Base-by-base conservation (phyloP, 2,113 vertebrate genomes). In the Leiothrix lutea region DNA sequence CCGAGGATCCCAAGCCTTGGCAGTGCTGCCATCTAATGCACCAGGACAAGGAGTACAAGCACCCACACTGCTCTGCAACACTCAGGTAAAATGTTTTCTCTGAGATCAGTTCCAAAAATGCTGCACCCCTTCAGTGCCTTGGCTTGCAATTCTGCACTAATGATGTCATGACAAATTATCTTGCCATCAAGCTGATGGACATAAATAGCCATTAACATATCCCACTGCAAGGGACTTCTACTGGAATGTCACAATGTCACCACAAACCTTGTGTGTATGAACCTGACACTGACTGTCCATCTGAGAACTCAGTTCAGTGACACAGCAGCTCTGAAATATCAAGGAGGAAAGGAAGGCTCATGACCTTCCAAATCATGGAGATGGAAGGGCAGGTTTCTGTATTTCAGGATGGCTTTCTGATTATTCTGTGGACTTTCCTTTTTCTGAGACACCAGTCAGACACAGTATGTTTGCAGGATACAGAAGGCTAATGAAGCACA, bases 21-120 rank as follows among this genome's bases (percentile, higher is more conserved):
- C 31, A 77, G 67, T 35, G 61, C 84, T 94, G 94, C 89, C 84
- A 95, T 42, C 91, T 85, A 81, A 85, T 4, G 91, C 61, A 36
- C 44, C 21, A 24, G 23, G 33, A 48, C 44, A 61, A 65, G 56
- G 73, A 71, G 45, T 33, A 71, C 84, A 91, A 35, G 20, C 48
- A 31, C 4, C 48, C n/a, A 31, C 56, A 48, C 0, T 0, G 0
- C 24, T 33, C 47, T 14, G 15, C 6, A 61, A n/a, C 4, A 33
- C 4, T 25, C 54, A 57, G 33, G 65, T 15, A 5, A 88, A 65
- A 58, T 2, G 11, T 31, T 74, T 83, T 14, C 20, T n/a, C 42
- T 2, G 7, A 31, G 42, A 35, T 18, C 56, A 33, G 21, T 40
- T 71, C 28, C 0, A 0, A 56, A 81, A 75, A 9, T 21, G 8